A percentile compares a stretch with the other conserved stretches of the same genome.
Evolutionary conservation across 2,113 vertebrate species (phyloP).

Genomic region (Tautogolabrus adspersus): DNA sequence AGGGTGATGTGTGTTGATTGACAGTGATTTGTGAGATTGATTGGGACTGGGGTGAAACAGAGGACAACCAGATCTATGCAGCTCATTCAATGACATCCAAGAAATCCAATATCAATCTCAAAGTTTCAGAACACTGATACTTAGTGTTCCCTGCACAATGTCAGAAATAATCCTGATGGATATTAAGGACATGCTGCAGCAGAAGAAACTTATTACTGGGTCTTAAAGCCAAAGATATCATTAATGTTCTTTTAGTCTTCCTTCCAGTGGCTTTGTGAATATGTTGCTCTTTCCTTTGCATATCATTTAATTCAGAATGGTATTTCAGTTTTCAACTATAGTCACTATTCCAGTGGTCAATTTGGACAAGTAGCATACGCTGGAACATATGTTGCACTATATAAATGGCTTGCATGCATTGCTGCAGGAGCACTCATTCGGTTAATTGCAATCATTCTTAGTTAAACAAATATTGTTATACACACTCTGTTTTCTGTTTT

Average conservation of each 20-base stretch:
- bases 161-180: slow-evolving; percentile 41
- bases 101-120: slow-evolving; percentile 41
- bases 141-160: slow-evolving; percentile 23
- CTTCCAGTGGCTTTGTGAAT: background rate
- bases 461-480: background rate
- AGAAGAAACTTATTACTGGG: slow-evolving; percentile 13
- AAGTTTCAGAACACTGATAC: slow-evolving; percentile 9
- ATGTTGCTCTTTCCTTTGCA: slow-evolving; percentile 4
- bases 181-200: slow-evolving; percentile 35
- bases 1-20: slow-evolving; percentile 17
- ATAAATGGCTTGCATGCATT: slow-evolving; percentile 44
- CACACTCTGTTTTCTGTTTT: background rate
- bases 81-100: slow-evolving; percentile 36
- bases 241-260: background rate
- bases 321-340: slow-evolving; percentile 53
- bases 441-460: too few species aligned
- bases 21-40: slow-evolving; percentile 32
- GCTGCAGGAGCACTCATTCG: slow-evolving; percentile 26
- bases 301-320: slow-evolving; percentile 46
- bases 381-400: slow-evolving; percentile 68
- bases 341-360: slow-evolving; percentile 61
- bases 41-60: slow-evolving; percentile 38
- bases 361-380: slow-evolving; percentile 63
- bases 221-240: slow-evolving; percentile 20
- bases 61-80: slow-evolving; percentile 28